Percentiles rank a stretch among this genome's conserved stretches.
Conservation (phyloP, 2,797 vertebrate genomes). For the Dipus sagitta region DNA sequence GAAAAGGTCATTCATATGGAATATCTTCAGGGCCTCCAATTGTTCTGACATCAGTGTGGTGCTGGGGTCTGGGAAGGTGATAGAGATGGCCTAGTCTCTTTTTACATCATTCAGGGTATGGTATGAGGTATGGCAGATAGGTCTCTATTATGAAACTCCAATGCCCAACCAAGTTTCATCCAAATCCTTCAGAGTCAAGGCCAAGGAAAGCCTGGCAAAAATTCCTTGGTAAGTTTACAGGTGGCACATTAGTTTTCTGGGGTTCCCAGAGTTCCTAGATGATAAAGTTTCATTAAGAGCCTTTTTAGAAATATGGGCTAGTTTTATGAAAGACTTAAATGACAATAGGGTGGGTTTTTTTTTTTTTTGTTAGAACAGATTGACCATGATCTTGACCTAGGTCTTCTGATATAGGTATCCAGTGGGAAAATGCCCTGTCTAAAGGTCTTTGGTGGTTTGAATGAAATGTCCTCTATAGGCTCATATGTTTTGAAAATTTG, state of each 20-base stretch:
- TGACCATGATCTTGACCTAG: background rate
- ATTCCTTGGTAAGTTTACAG: conserved; percentile 40
- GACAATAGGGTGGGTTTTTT: background rate
- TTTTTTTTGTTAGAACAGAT: conserved; percentile 24
- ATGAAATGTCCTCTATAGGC: no score
- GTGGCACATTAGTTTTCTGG: background rate
- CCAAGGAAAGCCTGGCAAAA: conserved; percentile 42
- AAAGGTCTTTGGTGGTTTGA: background rate
- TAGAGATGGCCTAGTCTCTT: background rate
- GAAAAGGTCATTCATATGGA: background rate
- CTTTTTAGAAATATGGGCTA: conserved; percentile 28
- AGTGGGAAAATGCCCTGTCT: background rate
- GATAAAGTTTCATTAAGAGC: background rate
- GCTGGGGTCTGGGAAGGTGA: background rate
- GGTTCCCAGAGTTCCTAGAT: conserved; percentile 22
- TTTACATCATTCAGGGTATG: background rate
- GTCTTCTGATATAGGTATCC: background rate
- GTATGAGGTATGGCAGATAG: background rate
- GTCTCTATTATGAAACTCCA: conserved; percentile 25
- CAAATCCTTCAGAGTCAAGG: conserved; percentile 52
- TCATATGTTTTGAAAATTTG: no score
- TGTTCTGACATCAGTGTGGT: background rate
- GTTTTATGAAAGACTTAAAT: conserved; percentile 34
- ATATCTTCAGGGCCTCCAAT: background rate
- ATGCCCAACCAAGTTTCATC: conserved; percentile 24